Conservation (phyloP, 2,113 vertebrate species). For the Phalacrocorax aristotelis region DNA sequence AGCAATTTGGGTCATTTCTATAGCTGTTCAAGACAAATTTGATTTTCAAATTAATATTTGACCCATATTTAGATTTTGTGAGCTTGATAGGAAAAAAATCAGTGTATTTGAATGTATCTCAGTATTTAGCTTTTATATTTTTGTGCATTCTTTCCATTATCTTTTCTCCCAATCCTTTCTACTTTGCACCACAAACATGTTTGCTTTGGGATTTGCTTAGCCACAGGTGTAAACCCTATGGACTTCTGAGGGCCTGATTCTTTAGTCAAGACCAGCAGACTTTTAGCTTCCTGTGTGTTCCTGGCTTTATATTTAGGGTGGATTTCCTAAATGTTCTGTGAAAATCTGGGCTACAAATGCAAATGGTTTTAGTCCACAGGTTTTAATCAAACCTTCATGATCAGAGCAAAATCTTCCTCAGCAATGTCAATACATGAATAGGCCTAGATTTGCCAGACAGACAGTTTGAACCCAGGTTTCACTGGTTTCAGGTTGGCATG, state of each 20-base stretch:
- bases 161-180: neutral
- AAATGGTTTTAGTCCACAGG: neutral
- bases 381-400: neutral
- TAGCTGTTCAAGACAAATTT: neutral
- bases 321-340: neutral
- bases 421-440: neutral
- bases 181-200: neutral
- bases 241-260: neutral
- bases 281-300: neutral
- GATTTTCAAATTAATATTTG: neutral
- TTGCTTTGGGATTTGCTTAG: neutral
- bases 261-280: neutral
- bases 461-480: neutral
- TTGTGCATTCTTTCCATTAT: neutral
- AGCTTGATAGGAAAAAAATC: neutral
- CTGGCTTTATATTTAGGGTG: neutral
- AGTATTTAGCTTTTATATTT: neutral
- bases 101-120: neutral
- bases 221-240: neutral
- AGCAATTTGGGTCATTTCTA: neutral
- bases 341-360: neutral
- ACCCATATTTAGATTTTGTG: neutral
- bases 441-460: neutral
- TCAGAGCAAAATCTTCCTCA: neutral
- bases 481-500: neutral